Evolutionary conservation across 2,888 invertebrate species (phyloP).

Genomic region (Microctonus brassicae): DNA sequence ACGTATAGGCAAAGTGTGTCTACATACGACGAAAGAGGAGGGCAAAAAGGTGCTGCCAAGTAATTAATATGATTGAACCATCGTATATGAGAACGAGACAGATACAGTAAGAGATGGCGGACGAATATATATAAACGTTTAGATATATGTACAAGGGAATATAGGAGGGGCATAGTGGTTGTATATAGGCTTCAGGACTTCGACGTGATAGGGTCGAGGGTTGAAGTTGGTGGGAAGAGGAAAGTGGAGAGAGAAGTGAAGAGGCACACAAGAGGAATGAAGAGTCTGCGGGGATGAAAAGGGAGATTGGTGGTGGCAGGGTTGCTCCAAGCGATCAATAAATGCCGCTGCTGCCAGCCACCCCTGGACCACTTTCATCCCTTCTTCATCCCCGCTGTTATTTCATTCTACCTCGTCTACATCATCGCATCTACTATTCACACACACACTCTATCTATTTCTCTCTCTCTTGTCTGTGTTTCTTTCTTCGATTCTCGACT

Average conservation of each 20-base stretch:
- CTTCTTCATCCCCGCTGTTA: slow-evolving; percentile 30
- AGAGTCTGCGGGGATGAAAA: slow-evolving; percentile 39
- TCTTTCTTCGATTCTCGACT: slow-evolving; percentile 62
- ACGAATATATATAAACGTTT: too few relatives aligned
- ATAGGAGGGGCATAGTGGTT: not conserved
- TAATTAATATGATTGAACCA: slow-evolving; percentile 64
- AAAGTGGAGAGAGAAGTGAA: slow-evolving; percentile 19
- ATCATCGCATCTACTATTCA: too few relatives aligned
- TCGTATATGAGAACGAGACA: slow-evolving; percentile 42
- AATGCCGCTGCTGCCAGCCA: slow-evolving; percentile 63
- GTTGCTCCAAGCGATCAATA: slow-evolving; percentile 66
- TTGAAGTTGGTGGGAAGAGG: slow-evolving; percentile 20
- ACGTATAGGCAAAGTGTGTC: slow-evolving; percentile 36
- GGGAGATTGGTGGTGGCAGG: slow-evolving; percentile 55
- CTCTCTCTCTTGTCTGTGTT: slow-evolving; percentile 20
- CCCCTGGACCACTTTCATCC: slow-evolving; percentile 58
- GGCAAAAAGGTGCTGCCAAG: slow-evolving; percentile 45
- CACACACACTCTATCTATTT: slow-evolving; percentile 27
- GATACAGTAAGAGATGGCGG: slow-evolving; percentile 25
- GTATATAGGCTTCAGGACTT: slow-evolving; percentile 25
- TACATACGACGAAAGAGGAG: slow-evolving; percentile 35
- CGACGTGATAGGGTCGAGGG: slow-evolving; percentile 15
- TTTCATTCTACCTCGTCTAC: too few relatives aligned
- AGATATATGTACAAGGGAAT: not conserved
- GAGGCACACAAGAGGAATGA: slow-evolving; percentile 34